Conservation (phyloP, 1,140 invertebrate genomes). For the Condylostylus longicornis region DNA sequence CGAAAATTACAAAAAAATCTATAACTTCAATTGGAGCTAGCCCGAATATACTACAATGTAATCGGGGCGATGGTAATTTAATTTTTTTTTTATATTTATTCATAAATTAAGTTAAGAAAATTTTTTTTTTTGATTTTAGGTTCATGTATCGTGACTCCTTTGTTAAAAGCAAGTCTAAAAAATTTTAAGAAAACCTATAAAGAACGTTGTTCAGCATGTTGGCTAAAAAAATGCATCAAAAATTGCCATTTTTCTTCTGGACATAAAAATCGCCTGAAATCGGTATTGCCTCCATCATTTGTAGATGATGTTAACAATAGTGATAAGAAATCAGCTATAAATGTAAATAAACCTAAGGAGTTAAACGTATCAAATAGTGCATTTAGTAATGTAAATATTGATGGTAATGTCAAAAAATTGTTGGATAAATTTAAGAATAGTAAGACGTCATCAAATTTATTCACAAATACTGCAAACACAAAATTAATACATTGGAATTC, state of each 20-base stretch:
- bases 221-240: conserved; percentile 68
- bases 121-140: conserved; percentile 24
- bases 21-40: conserved; percentile 41
- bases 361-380: too few species aligned
- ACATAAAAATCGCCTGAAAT: conserved; percentile 44
- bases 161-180: conserved; percentile 53
- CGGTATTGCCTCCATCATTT: conserved; percentile 49
- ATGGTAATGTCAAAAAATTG: too few species aligned
- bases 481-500: too few species aligned
- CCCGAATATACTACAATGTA: conserved; percentile 45
- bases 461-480: too few species aligned
- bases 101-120: background rate
- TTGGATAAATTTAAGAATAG: too few species aligned
- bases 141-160: conserved; percentile 52
- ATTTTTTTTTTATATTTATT: background rate
- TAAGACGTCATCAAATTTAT: too few species aligned
- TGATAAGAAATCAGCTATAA: too few species aligned
- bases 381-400: too few species aligned
- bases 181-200: conserved; percentile 52
- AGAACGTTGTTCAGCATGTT: conserved; percentile 66
- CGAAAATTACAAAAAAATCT: conserved; percentile 56
- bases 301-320: too few species aligned
- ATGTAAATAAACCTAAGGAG: too few species aligned
- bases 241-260: conserved; percentile 57
- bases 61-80: conserved; percentile 45